Base-by-base conservation (phyloP, 92 coral and sea anemone genomes). In the Muricea muricata region DNA sequence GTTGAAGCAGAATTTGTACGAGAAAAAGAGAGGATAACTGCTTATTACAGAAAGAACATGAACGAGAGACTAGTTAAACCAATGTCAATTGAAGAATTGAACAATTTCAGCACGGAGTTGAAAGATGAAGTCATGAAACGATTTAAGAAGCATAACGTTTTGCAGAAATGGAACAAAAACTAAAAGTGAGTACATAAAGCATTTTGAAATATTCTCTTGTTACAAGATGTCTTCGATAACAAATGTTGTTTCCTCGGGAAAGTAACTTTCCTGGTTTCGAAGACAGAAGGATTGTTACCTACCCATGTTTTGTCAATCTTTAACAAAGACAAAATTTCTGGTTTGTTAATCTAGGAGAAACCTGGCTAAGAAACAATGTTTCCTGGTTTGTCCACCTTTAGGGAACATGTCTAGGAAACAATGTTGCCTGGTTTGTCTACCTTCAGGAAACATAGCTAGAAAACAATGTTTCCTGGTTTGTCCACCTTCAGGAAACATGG, bases 1-100 rank as follows among this genome's bases (percentile, higher is more conserved):
- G 63, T 78, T 32, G 83, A 78, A 58, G 83, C 83, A 13, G 83
- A 78, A 65, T 78, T 78, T 45, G 58, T 78, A 20, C 83, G 83
- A 30, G 83, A 78, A 26, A 56, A 78, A 26, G 52, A 78, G 17
- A 37, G 48, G 0, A 78, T 78, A 56, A 33, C 71, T 3, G 20
- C 14, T 17, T 37, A 78, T 20, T 78, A 78, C 26, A 56, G 31
- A 37, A 28, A n/a, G 57, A 55, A 37, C 28, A 78, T 78, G 71
- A 40, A 78, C 24, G 71, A 58, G 46, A 24, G 55, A 78, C 29
- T 78, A 4, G 42, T 63, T 7, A 78, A 56, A 12, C 83, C 83
- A 6, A 56, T 78, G 69, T 78, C 83, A 6, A 18, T 25, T 7
- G 71, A 56, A 56, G 52, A 78, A 23, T 54, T 78, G 26, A 55